Base-by-base conservation (phyloP, 2,888 invertebrate genomes). In the Agelastica alni region DNA sequence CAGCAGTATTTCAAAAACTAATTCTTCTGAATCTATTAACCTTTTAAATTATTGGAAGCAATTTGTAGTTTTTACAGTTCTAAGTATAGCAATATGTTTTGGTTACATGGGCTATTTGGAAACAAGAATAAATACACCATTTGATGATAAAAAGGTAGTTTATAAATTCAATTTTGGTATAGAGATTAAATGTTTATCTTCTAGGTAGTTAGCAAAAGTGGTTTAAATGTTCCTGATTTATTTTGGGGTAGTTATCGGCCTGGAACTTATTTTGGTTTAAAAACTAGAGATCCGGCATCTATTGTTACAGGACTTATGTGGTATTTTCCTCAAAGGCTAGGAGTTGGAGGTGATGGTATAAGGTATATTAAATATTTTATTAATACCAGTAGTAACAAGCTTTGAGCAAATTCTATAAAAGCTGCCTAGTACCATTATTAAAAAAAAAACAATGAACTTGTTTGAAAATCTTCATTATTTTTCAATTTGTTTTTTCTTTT, bases 201-300 rank as follows among this genome's bases (percentile, higher is more conserved):
- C 17, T 55, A 89, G 89, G 86, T 91, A 63, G 89, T 93, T 0
- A 71, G 77, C 43, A 79, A 81, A 44, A 79, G 84, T n/a, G 91
- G 89, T 0, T 71, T 91, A 31, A 84, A 86, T 42, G 83, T 88
- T 2, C 86, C 89, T 0, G 88, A 90, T 7, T 81, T 87, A 32
- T 94, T 88, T 77, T 99, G 99, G 99, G 98, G 98, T 5, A 87
- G 91, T 0, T 98, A 97, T 75, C 77, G 96, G 16, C 87, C 96
- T 0, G 90, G 92, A 0, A 83, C 87, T 2, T 96, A 96, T 76
- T 88, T 96, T 75, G 96, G 96, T 0, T 77, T 99, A 72, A 93
- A 95, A 78, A 93, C 93, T 0, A 80, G 97, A 47, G 92, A 93
- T 72, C 91, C 94, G 0, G 80, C 87, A 48, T 96, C 97, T 0